phyloP scores from a whole-genome alignment of 2,113 vertebrate genomes.

The Pteruthius melanotis region DNA sequence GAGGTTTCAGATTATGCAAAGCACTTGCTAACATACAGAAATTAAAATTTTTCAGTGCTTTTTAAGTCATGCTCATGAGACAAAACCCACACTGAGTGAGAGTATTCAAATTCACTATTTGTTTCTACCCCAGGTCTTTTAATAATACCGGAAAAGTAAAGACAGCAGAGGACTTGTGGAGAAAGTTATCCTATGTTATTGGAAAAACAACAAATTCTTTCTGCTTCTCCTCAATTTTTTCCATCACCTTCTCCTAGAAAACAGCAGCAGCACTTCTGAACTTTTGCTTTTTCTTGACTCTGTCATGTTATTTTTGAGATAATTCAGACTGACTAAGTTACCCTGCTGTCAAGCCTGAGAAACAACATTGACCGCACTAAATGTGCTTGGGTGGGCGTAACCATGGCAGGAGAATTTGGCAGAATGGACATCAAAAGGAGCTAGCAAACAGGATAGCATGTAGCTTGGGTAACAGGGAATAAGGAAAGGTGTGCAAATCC shows the following conservation, averaged over 20 bases:
- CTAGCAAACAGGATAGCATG: neutral
- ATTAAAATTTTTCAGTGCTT: neutral
- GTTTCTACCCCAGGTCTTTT: neutral
- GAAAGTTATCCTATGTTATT: neutral
- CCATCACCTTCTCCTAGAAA: neutral
- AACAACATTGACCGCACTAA: neutral
- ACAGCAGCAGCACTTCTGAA: neutral
- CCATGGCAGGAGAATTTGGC: neutral
- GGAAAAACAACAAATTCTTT: neutral
- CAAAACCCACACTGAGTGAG: neutral
- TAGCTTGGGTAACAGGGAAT: neutral
- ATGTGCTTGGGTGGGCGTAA: neutral
- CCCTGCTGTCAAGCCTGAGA: constrained; percentile 18
- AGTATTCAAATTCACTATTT: neutral
- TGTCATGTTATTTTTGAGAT: constrained; percentile 5
- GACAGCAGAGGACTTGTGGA: neutral
- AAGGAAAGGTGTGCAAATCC: neutral
- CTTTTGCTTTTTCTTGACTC: neutral
- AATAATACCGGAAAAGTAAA: neutral
- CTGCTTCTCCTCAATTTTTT: neutral
- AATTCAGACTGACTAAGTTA: constrained; percentile 14
- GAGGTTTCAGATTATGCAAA: neutral
- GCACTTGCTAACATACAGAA: neutral
- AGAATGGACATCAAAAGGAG: neutral
- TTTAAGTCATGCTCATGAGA: neutral